phyloP scores from a whole-genome alignment of 2,113 vertebrate genomes.

The Todiramphus saurophagus region DNA sequence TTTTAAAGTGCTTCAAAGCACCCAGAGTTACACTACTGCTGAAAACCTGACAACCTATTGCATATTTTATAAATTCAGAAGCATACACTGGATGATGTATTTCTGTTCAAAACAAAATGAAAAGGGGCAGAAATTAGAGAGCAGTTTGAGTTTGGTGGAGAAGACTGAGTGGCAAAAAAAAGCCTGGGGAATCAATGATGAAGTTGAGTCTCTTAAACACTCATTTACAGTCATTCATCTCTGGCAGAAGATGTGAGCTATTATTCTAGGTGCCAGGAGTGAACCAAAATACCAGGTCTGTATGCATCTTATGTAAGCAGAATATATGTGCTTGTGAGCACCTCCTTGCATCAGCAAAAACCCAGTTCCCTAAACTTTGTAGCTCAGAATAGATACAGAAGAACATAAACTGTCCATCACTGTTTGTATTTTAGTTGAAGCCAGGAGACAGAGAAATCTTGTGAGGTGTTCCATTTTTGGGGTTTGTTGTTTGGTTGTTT shows the following conservation, averaged over 20 bases:
- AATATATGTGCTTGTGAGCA: neutral
- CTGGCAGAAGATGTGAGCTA: slow-evolving; percentile 28
- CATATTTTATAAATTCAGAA: neutral
- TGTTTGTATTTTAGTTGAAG: neutral
- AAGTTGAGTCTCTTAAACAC: slow-evolving; percentile 34
- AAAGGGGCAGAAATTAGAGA: neutral
- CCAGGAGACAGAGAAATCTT: neutral
- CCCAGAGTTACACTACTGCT: neutral
- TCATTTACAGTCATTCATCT: slow-evolving; percentile 58
- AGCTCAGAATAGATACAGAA: neutral
- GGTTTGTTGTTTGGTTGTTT: neutral
- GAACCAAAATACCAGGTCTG: neutral
- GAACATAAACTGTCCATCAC: neutral
- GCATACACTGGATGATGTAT: neutral
- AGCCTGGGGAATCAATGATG: slow-evolving; percentile 3
- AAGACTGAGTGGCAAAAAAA: neutral
- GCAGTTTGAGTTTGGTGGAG: neutral
- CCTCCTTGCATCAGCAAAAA: neutral
- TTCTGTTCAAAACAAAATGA: slow-evolving; percentile 31
- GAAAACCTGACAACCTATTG: neutral
- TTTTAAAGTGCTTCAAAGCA: neutral
- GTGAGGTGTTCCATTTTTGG: no score
- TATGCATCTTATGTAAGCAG: neutral
- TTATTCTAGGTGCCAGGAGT: slow-evolving; percentile 24
- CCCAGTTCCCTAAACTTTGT: neutral